Conservation (phyloP, 2,888 invertebrate species). For the Elaeidobius kamerunicus region DNA sequence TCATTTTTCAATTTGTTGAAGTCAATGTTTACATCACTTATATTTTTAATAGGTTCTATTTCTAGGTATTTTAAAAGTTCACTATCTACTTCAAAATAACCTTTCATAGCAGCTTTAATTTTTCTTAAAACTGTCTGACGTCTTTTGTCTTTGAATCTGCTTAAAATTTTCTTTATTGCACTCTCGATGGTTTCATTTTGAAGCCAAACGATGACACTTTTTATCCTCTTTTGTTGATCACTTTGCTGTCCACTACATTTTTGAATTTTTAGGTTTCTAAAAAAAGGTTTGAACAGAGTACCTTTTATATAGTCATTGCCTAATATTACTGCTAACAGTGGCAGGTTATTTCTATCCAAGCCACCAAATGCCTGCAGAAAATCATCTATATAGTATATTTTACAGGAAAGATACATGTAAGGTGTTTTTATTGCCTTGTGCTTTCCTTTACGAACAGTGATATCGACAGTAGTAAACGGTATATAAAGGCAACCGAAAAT, state of each 20-base stretch:
- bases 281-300: conserved; percentile 67
- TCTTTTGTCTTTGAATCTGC: conserved; percentile 56
- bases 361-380: conserved; percentile 65
- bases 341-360: conserved; percentile 59
- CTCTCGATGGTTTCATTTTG: conserved; percentile 66
- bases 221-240: conserved; percentile 63
- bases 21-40: conserved; percentile 3
- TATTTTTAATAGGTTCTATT: conserved; percentile 20
- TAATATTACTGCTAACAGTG: conserved; percentile 75
- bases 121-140: conserved; percentile 55
- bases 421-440: conserved; percentile 20
- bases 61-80: conserved; percentile 59
- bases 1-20: conserved; percentile 6
- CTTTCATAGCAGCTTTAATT: conserved; percentile 62
- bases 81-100: conserved; percentile 60
- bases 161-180: conserved; percentile 65
- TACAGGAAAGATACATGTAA: conserved; percentile 58
- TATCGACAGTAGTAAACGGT: conserved; percentile 66
- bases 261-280: conserved; percentile 59
- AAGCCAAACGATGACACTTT: conserved; percentile 73
- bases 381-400: conserved; percentile 68
- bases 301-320: conserved; percentile 87
- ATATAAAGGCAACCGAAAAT: conserved; percentile 83
- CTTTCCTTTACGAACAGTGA: conserved; percentile 43
- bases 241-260: conserved; percentile 54